Evolutionary conservation across 1,140 invertebrate genomes (phyloP).

Genomic region (Caenorhabditis briggsae): DNA sequence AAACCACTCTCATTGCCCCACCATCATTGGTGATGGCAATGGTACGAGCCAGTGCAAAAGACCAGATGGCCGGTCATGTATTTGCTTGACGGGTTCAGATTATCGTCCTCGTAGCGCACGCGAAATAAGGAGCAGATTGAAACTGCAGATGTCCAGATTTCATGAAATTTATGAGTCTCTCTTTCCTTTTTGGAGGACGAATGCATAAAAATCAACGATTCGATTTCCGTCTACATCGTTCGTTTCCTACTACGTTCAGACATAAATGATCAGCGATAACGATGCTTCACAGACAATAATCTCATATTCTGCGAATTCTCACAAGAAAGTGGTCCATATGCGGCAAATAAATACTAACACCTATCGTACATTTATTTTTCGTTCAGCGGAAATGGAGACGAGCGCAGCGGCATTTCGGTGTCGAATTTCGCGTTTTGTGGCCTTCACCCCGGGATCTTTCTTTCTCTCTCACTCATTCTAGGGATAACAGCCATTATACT

Average conservation of each 20-base stretch:
- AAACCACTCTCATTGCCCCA: conserved; percentile 42
- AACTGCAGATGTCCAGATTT: conserved; percentile 28
- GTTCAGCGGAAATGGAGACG: conserved; percentile 32
- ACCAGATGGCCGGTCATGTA: conserved; percentile 37
- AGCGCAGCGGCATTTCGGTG: conserved; percentile 41
- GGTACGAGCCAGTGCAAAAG: conserved; percentile 39
- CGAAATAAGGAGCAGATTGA: conserved; percentile 1
- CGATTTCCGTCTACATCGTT: not conserved
- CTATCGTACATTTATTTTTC: conserved; percentile 26
- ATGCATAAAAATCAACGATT: conserved; percentile 12
- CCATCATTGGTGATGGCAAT: conserved; percentile 28
- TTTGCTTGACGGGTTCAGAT: conserved; percentile 33
- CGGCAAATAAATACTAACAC: conserved; percentile 3
- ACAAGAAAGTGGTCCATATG: not conserved
- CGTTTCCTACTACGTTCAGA: too few relatives aligned
- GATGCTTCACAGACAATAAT: too few relatives aligned
- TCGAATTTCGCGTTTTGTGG: conserved; percentile 45
- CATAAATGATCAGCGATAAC: too few relatives aligned
- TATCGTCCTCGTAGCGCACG: not conserved
- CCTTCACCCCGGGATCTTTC: conserved; percentile 16
- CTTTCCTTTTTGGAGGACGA: conserved; percentile 4
- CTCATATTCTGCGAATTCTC: not conserved
- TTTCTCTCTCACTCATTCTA: not conserved
- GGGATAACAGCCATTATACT: conserved; percentile 43
- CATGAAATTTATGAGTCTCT: conserved; percentile 3